These are phyloP conservation scores for Pelobates fuscus DNA, from an alignment of 2,113 vertebrate genomes.

Conservation along the genomic window DNA sequence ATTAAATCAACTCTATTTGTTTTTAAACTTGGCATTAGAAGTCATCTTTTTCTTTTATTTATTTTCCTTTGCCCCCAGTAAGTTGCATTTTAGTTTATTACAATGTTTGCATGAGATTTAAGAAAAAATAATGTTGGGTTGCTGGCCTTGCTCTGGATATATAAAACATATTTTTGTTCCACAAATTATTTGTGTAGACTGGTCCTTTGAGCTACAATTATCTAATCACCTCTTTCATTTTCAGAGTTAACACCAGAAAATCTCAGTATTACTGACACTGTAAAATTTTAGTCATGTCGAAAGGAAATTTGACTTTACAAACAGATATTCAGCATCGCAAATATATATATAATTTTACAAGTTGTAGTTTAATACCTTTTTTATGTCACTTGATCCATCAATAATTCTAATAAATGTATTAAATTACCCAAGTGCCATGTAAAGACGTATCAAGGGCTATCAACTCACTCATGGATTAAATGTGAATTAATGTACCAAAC, in stretches of 20 bases:
- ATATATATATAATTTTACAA: neutral
- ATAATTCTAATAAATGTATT: constrained; percentile 32
- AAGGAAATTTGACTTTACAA: constrained; percentile 18
- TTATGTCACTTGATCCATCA: constrained; percentile 19
- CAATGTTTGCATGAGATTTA: neutral
- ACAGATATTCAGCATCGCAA: neutral
- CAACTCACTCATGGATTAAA: constrained; percentile 16
- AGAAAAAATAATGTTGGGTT: neutral
- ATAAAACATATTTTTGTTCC: neutral
- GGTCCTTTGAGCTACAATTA: neutral
- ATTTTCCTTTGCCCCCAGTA: no score
- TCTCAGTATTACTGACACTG: neutral
- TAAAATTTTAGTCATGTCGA: neutral
- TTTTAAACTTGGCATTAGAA: no score
- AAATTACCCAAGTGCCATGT: neutral
- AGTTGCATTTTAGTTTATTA: no score
- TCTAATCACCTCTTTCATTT: neutral
- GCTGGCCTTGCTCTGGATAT: neutral
- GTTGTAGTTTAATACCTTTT: constrained; percentile 10
- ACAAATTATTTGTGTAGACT: neutral
- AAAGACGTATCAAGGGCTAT: constrained; percentile 50
- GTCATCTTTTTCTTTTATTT: no score
- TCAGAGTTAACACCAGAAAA: neutral
- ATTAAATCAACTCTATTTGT: no score
- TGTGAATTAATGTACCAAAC: constrained; percentile 46